Percentiles rank a stretch among this genome's conserved stretches.
These are phyloP conservation scores for Syrrhaptes paradoxus DNA, from an alignment of 2,113 vertebrate genomes.

Conservation along the genomic window DNA sequence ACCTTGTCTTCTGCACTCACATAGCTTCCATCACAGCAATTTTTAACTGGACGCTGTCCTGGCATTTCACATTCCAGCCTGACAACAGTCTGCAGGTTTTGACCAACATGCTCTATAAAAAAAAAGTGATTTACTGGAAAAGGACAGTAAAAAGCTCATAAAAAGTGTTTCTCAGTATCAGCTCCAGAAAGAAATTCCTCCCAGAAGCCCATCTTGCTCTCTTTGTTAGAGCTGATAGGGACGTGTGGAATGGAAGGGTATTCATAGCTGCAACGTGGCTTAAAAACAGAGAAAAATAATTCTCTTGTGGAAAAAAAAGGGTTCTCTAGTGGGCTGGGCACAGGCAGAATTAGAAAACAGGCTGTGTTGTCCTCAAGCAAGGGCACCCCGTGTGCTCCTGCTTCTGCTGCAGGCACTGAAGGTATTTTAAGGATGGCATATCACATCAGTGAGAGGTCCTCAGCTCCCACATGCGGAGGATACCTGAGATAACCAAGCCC, in stretches of 20 bases:
- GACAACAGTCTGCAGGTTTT: slow-evolving; percentile 2
- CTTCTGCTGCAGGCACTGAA: background rate
- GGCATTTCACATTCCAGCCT: slow-evolving; percentile 18
- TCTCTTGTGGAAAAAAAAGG: background rate
- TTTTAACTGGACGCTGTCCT: background rate
- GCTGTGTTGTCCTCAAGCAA: slow-evolving; percentile 4
- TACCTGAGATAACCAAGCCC: background rate
- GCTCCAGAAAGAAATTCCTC: slow-evolving; percentile 50
- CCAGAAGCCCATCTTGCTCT: background rate
- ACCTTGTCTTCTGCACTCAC: background rate
- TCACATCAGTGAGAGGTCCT: background rate
- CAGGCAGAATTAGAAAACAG: slow-evolving; percentile 12
- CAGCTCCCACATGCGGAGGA: fast-evolving
- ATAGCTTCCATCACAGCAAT: background rate
- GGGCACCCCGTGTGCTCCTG: background rate
- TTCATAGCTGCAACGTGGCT: background rate
- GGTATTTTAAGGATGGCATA: background rate
- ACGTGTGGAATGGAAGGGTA: background rate
- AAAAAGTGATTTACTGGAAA: background rate
- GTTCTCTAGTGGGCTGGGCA: background rate
- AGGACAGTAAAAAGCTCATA: slow-evolving; percentile 38
- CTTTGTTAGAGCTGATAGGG: background rate
- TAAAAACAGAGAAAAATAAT: slow-evolving; percentile 6
- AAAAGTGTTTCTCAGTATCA: slow-evolving; percentile 37
- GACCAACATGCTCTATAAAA: slow-evolving; percentile 19